Evolutionary conservation across 2,797 vertebrate genomes (phyloP).

Genomic region (Clarias pachynema): DNA sequence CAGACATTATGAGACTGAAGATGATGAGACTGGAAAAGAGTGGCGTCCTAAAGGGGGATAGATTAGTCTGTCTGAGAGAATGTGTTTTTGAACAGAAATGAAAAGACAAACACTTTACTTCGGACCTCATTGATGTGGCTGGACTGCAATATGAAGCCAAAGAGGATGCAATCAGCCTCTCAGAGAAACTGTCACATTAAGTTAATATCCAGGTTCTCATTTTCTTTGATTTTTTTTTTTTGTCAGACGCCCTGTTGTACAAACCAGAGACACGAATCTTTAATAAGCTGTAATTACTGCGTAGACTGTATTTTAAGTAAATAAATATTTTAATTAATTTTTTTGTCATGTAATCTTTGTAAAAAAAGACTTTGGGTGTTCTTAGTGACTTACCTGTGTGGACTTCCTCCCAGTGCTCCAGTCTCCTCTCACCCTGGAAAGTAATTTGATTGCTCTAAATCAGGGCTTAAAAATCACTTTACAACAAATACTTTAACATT

Average conservation of each 20-base stretch:
- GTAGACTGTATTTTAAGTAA: no score
- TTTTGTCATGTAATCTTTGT: neutral
- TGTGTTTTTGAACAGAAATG: constrained; percentile 42
- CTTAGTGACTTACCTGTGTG: neutral
- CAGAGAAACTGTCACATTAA: neutral
- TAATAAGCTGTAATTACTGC: neutral
- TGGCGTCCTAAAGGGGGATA: neutral
- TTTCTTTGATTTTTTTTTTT: neutral
- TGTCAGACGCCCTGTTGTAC: neutral
- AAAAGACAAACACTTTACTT: constrained; percentile 24
- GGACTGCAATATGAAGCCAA: neutral
- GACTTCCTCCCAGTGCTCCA: neutral
- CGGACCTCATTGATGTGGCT: neutral
- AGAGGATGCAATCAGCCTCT: neutral
- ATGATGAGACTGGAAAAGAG: constrained; percentile 22
- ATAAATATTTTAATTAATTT: no score
- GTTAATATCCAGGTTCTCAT: neutral
- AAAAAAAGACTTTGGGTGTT: neutral
- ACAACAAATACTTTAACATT: neutral
- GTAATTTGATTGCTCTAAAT: neutral
- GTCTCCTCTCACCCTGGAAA: neutral
- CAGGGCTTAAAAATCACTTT: neutral
- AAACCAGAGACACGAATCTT: neutral
- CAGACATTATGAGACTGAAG: constrained; percentile 25
- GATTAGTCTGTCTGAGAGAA: neutral